Base-by-base conservation (phyloP, 2,888 invertebrate genomes). In the Lathronympha strigana region DNA sequence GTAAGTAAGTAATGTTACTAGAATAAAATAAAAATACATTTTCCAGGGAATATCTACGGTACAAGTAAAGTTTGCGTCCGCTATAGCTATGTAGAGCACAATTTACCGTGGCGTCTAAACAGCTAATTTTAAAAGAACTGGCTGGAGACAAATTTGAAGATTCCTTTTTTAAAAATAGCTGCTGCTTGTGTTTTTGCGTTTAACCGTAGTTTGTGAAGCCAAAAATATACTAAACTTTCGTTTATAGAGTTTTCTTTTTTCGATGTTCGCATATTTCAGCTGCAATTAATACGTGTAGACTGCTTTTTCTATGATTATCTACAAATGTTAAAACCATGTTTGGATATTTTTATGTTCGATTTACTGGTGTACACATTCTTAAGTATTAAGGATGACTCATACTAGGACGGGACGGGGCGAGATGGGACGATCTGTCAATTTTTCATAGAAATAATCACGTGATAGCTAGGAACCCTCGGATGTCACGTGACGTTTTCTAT, bases 11-110 rank as follows among this genome's bases (percentile, higher is more conserved):
- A 70, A 75, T 71, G 81, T 80, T 83, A 77, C 72, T 71, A 73
- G 69, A 69, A 70, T 83, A 85, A 90, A 90, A 91, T 91, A 91
- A 91, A 91, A 91, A 89, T 90, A 90, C 85, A 90, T 90, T 92
- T 91, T 87, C 87, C 82, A 81, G 86, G 81, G 88, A 88, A 89
- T 90, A 90, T 90, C 88, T 87, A 79, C 68, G 81, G 79, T 86
- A 87, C 87, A 86, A 90, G 88, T 87, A 87, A 89, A 88, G 89
- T 88, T 90, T 88, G 88, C 83, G 81, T 82, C 81, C 72, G 71
- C 72, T 83, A 80, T 84, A 81, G 79, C 72, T 82, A 80, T 81
- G 76, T 77, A 77, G 66, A 73, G 78, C 77, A 85, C 84, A 85
- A 87, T 87, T 85, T 84, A 82, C 80, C 77, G 81, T 72, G 76